Evolutionary conservation across 2,797 vertebrate species (phyloP), one percentile per base, ranked within the genome.

Genomic region (Rhincodon typus): DNA sequence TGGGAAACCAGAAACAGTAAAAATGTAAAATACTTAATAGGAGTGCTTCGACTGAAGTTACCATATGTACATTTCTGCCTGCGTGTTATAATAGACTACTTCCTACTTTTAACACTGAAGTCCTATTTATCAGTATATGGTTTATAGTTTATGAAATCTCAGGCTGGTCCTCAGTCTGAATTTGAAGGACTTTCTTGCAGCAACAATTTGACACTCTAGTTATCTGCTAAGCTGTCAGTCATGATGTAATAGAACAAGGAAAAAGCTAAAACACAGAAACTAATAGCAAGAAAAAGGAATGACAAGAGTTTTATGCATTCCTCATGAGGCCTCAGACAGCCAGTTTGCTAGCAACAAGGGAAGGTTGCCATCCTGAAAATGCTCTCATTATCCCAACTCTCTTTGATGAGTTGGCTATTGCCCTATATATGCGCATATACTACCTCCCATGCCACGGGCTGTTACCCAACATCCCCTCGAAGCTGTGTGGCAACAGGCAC

Each of bases 321-420:
- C 97, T 97, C 97, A 96, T 96, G 95, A 95, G 97, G 97, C 97
- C 98, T 99, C 99, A 99, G 97, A 98, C 99, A 96, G 99, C 99
- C 97, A 99, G 98, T 97, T 99, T 99, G 98, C 99, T 99, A 97
- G 99, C 98, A 96, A 99, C 99, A 96, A 99, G 98, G 96, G 99
- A 99, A 10, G 99, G 98, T 98, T 99, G 57, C 12, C 57, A 62
- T 62, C 57, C 57, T 62, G 57, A 62, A 12, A 62, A 62, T 62
- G 57, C 57, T 12, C 57, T 62, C 57, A 12, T 62, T 12, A 62
- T 62, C 57, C 57, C 57, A 62, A 12, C 57, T 13, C 57, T 62
- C 57, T 62, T 62, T 12, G 12, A 62, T 62, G 8, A 12, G 10
- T 62, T 62, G 1, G 57, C 10, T 62, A 62, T 8, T 62, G 57